Evolutionary conservation across 2,888 invertebrate genomes (phyloP).

Genomic region (Heliconius hortense): DNA sequence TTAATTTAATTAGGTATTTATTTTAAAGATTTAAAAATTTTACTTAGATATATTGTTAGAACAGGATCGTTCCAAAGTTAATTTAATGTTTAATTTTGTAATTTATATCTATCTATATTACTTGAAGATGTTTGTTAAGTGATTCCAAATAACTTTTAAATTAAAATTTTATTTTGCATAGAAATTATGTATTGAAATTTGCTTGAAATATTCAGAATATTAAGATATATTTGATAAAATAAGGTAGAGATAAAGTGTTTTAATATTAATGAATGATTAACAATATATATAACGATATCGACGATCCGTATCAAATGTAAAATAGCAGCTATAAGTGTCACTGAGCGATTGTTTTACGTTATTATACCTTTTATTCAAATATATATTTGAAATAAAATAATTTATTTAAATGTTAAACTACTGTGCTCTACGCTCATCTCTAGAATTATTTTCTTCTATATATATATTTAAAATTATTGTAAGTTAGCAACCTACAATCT

Average conservation of each 20-base stretch:
- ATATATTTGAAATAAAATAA: background rate
- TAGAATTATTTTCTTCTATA: background rate
- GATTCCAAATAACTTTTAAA: too few species aligned
- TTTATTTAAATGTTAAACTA: background rate
- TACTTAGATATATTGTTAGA: too few species aligned
- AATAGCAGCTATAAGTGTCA: background rate
- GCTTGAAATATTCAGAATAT: slow-evolving; percentile 1
- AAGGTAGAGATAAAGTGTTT: background rate
- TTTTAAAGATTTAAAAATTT: too few species aligned
- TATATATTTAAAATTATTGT: background rate
- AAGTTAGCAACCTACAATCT: background rate
- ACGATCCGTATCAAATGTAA: background rate
- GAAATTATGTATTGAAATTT: background rate
- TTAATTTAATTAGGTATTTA: too few species aligned
- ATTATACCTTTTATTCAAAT: background rate
- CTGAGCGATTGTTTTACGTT: background rate
- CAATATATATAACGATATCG: background rate
- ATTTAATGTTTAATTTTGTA: background rate
- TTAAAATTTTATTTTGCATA: background rate
- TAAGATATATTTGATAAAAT: background rate
- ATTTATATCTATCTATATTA: background rate
- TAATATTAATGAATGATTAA: background rate
- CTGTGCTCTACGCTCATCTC: background rate
- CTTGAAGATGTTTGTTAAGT: background rate
- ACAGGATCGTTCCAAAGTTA: background rate